Percentiles rank a stretch among this genome's conserved stretches.
Conservation (phyloP, 2,888 invertebrate genomes). For the Caenorhabditis sp. region DNA sequence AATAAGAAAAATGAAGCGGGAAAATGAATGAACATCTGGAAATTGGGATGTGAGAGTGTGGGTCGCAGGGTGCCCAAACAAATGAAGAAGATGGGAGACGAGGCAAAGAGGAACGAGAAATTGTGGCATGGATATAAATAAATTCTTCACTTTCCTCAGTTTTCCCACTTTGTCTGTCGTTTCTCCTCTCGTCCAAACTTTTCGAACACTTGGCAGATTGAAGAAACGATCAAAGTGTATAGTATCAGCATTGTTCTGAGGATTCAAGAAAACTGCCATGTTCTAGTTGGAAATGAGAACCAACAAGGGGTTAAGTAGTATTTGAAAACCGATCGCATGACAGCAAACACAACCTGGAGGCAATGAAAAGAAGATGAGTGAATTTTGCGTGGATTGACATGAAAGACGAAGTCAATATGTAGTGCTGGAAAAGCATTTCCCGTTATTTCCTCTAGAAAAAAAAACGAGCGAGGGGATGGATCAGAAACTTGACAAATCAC, state of each 20-base stretch:
- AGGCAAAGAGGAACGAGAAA: not conserved
- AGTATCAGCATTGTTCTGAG: too few relatives aligned
- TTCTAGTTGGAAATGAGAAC: constrained; percentile 3
- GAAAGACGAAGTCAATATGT: not conserved
- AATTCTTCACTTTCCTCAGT: constrained; percentile 15
- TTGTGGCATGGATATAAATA: constrained; percentile 40
- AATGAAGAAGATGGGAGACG: not conserved
- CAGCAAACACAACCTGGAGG: constrained; percentile 43
- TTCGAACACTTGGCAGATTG: too few relatives aligned
- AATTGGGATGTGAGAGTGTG: constrained; percentile 23
- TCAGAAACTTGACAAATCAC: too few relatives aligned
- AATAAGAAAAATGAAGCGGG: constrained; percentile 26
- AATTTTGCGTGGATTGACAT: constrained; percentile 4
- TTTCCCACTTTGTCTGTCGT: not conserved
- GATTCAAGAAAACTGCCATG: not conserved
- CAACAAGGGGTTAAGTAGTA: constrained; percentile 48
- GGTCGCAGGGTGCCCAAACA: not conserved
- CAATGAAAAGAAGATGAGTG: constrained; percentile 17
- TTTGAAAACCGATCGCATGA: constrained; percentile 60
- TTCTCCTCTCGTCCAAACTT: too few relatives aligned
- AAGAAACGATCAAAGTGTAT: not conserved
- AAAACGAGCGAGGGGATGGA: too few relatives aligned
- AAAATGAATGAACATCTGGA: constrained; percentile 55
- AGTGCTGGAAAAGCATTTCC: too few relatives aligned
- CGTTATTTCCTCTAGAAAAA: too few relatives aligned